Evolutionary conservation across 2,888 invertebrate species (phyloP).

Genomic region (Cheilosia soror): DNA sequence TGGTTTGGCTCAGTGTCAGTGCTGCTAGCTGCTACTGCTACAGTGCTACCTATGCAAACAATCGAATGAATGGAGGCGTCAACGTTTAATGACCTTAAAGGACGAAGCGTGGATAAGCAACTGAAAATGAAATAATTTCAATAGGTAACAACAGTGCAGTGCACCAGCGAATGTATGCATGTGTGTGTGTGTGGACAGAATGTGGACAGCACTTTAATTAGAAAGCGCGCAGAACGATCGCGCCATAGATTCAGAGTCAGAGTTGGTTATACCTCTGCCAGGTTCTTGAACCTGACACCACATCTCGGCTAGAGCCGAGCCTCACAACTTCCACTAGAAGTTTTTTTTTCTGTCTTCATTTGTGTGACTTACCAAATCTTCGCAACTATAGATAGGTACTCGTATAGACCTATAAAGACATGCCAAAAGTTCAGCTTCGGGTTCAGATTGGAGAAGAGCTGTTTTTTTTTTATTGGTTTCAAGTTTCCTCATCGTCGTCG

Average conservation of each 20-base stretch:
- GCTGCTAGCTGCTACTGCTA: neutral
- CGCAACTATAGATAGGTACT: too few relatives aligned
- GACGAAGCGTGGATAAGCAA: conserved; percentile 78
- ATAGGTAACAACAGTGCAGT: conserved; percentile 52
- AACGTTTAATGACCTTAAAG: conserved; percentile 81
- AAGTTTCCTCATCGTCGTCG: conserved; percentile 32
- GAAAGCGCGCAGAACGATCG: conserved; percentile 57
- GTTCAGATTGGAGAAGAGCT: conserved; percentile 34
- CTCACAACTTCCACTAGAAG: conserved; percentile 32
- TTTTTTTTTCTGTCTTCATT: conserved; percentile 4
- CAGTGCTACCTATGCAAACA: conserved; percentile 64
- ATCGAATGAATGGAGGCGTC: conserved; percentile 73
- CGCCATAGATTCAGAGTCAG: neutral
- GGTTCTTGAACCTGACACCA: conserved; percentile 68
- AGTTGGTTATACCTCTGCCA: neutral
- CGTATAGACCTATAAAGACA: conserved; percentile 15
- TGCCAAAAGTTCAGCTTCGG: conserved; percentile 57
- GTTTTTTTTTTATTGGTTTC: conserved; percentile 28
- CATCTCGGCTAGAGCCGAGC: conserved; percentile 28
- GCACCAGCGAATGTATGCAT: neutral
- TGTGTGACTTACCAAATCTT: conserved; percentile 59
- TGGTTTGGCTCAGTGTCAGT: conserved; percentile 34
- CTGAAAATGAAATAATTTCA: conserved; percentile 73
- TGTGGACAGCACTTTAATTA: conserved; percentile 69
- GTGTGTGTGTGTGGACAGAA: conserved; percentile 36